Conservation (phyloP, 1,140 invertebrate genomes). For the Bathynomus jamesi region DNA sequence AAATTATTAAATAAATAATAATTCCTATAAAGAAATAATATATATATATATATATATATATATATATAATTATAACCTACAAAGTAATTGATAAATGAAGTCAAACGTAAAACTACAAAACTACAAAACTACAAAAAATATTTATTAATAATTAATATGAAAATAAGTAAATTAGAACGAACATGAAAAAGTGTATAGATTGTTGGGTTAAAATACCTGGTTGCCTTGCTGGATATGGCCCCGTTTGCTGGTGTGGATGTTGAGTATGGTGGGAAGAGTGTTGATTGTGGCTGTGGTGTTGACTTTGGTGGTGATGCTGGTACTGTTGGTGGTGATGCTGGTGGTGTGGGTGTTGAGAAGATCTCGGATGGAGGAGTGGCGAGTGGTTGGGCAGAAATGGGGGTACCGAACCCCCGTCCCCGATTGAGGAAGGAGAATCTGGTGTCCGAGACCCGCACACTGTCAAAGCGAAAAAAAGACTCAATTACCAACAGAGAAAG, state of each 20-base stretch:
- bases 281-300: constrained; percentile 14
- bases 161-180: no score
- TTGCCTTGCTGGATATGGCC: neutral
- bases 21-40: neutral
- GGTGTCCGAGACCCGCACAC: constrained; percentile 37
- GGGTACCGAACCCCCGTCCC: constrained; percentile 37
- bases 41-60: neutral
- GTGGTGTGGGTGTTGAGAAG: constrained; percentile 13
- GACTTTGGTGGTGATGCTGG: constrained; percentile 15
- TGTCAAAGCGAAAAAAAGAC: constrained; percentile 37
- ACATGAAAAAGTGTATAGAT: no score
- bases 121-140: no score
- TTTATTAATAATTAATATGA: no score
- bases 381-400: constrained; percentile 25
- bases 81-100: neutral
- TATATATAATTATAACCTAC: neutral
- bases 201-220: neutral
- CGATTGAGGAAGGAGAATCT: constrained; percentile 32
- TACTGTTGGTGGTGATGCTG: constrained; percentile 22
- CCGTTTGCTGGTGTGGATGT: neutral
- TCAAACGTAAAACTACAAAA: neutral
- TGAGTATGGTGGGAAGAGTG: no score
- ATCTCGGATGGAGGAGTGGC: constrained; percentile 22
- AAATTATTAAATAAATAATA: no score
- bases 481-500: constrained; percentile 1